Evolutionary conservation across 2,888 invertebrate genomes (phyloP), one percentile per base, ranked within the genome.

Genomic region (Theretra japonica): DNA sequence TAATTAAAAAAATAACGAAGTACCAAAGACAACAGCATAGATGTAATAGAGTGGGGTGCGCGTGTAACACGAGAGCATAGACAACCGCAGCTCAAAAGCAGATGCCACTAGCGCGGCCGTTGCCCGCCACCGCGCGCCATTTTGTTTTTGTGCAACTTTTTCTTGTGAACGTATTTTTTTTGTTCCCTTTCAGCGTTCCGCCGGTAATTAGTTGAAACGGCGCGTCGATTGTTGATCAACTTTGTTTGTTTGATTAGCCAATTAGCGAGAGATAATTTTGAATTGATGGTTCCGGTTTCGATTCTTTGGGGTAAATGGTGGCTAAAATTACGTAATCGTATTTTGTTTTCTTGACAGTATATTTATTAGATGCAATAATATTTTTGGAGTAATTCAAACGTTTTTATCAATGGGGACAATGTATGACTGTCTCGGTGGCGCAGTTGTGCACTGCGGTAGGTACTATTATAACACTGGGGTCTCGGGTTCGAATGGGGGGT

Each of bases 11-110:
- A 56, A 33, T 65, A 71, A 71, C 23, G 70, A 83, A 88, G 88
- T 85, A 88, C 79, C 87, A 90, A 90, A 86, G 79, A 83, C 82
- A 83, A 83, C 81, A 79, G 73, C 73, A 71, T 65, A 53, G 62
- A 65, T 71, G 70, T 62, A 71, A 71, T 71, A 71, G 70, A 71
- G 70, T 71, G 70, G 71, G 58, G 71, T 71, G 79, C 81, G 82
- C 82, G 81, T 87, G 92, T 85, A 91, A 92, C 83, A 78, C 76
- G 88, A 92, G 76, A 85, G 84, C 85, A 81, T 85, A 85, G 84
- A 83, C 84, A 82, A 86, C 90, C 89, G 86, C 88, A 86, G 75
- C 82, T 77, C 79, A 77, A 80, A 81, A 79, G 85, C 88, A 90
- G 89, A 90, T 90, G 91, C 85, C 83, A 83, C 84, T 83, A 74